These are phyloP conservation scores for Lissonota sp. DNA, from an alignment of 2,888 invertebrate species.

Conservation along the genomic window DNA sequence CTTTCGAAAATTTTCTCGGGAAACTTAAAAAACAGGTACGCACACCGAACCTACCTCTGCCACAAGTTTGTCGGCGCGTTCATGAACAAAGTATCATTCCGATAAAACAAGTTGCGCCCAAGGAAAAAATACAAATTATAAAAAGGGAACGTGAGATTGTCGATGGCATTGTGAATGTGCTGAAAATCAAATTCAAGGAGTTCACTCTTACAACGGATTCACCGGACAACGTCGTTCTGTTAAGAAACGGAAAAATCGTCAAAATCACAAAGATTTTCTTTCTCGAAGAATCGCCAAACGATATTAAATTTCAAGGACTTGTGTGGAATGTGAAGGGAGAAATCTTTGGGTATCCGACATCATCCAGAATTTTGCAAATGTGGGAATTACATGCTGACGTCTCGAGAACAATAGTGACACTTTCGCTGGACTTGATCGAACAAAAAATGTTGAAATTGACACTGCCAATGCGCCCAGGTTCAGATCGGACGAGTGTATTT, in stretches of 20 bases:
- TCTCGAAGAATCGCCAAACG: not conserved
- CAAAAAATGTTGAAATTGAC: constrained; percentile 18
- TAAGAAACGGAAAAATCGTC: constrained; percentile 14
- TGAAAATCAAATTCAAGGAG: constrained; percentile 30
- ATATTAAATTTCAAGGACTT: constrained; percentile 8
- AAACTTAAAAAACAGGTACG: constrained; percentile 58
- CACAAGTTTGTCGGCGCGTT: constrained; percentile 63
- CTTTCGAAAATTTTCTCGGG: constrained; percentile 63
- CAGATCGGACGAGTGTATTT: constrained; percentile 1
- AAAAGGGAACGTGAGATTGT: not conserved
- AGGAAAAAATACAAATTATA: constrained; percentile 5
- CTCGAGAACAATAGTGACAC: not conserved
- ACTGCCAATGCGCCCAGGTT: not conserved
- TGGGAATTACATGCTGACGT: constrained; percentile 13
- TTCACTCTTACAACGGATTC: constrained; percentile 16
- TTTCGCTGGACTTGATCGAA: not conserved
- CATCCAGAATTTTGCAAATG: constrained; percentile 11
- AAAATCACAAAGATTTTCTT: constrained; percentile 18
- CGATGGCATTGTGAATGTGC: constrained; percentile 1
- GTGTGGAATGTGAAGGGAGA: constrained; percentile 8
- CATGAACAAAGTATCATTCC: constrained; percentile 34
- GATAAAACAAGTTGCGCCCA: not conserved
- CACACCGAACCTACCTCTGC: constrained; percentile 57
- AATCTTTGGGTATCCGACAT: constrained; percentile 22
- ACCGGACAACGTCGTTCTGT: constrained; percentile 31